These are phyloP conservation scores for Apamea epomidion DNA, from an alignment of 2,888 invertebrate species.

Conservation along the genomic window DNA sequence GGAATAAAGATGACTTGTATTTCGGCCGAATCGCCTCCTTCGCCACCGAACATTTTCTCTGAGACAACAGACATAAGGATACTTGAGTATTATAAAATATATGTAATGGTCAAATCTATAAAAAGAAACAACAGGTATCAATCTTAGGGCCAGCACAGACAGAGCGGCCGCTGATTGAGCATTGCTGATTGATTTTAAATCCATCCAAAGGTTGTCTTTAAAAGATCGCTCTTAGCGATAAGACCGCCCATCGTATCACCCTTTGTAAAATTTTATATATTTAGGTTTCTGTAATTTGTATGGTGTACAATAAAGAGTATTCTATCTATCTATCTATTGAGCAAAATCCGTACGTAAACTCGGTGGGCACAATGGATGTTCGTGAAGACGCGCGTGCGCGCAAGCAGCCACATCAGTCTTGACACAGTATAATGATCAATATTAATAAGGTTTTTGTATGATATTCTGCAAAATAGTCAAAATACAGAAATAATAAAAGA, in stretches of 20 bases:
- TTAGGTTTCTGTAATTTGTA: no score
- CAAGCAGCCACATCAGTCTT: background rate
- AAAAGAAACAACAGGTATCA: background rate
- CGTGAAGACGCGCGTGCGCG: background rate
- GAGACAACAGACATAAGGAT: slow-evolving; percentile 68
- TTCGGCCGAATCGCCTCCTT: slow-evolving; percentile 95
- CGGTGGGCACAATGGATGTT: background rate
- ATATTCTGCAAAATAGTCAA: background rate
- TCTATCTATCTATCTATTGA: no score
- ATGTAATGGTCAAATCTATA: background rate
- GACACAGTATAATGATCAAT: background rate
- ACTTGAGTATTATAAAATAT: background rate
- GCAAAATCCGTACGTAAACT: background rate
- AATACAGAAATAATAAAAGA: background rate
- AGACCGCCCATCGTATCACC: no score
- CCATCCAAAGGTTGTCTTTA: no score
- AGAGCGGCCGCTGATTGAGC: background rate
- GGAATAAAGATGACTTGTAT: slow-evolving; percentile 97
- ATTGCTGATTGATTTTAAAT: no score
- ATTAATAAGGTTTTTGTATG: background rate
- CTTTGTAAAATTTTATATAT: no score
- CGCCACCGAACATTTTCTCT: slow-evolving; percentile 95
- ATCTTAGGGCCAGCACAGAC: background rate
- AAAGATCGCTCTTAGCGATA: no score
- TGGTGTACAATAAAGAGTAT: no score